Evolutionary conservation across 2,113 vertebrate genomes (phyloP), one percentile per base, ranked within the genome.

Genomic region (Calcarius ornatus): DNA sequence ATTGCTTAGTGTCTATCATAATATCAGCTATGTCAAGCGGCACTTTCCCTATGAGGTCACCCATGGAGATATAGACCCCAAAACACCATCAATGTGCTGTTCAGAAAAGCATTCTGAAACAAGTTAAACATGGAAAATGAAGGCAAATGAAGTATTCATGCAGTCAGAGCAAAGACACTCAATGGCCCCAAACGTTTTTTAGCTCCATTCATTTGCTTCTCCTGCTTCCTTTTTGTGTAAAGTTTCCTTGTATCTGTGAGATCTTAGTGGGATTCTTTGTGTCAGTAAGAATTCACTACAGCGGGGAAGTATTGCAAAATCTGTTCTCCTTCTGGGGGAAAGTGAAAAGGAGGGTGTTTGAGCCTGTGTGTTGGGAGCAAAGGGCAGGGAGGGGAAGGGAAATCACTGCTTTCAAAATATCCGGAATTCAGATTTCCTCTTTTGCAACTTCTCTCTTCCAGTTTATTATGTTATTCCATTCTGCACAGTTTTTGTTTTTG

Each of bases 271-370:
- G 8, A 91, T 38, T 80, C 7, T n/a, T 81, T 60, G 33, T 91
- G 57, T 65, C 37, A 50, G n/a, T 69, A 57, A 84, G 37, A 30
- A 18, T 53, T 86, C 60, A 60, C 22, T 57, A 17, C 35, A 79
- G 11, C 35, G 63, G 31, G 5, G 15, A 61, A 91, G n/a, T 45
- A 20, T 96, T 97, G 75, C 84, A 85, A 95, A 91, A 96, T 91
- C 45, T 42, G 2, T 40, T 28, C 9, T 38, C 10, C 31, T 87
- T 43, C 38, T 59, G 50, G 35, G 86, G 48, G 31, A 91, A 89
- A 86, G 47, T 2, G 1, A 33, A 61, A 28, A 66, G 20, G 14
- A 42, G 19, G 1, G 19, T 66, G 31, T 71, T 60, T 78, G 21
- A 76, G 70, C 2, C 28, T 76, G 17, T 48, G 61, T 45, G 37